Percentiles rank a stretch among this genome's conserved stretches.
These are phyloP conservation scores for Microdon myrmicae DNA, from an alignment of 2,888 invertebrate species.

Conservation along the genomic window DNA sequence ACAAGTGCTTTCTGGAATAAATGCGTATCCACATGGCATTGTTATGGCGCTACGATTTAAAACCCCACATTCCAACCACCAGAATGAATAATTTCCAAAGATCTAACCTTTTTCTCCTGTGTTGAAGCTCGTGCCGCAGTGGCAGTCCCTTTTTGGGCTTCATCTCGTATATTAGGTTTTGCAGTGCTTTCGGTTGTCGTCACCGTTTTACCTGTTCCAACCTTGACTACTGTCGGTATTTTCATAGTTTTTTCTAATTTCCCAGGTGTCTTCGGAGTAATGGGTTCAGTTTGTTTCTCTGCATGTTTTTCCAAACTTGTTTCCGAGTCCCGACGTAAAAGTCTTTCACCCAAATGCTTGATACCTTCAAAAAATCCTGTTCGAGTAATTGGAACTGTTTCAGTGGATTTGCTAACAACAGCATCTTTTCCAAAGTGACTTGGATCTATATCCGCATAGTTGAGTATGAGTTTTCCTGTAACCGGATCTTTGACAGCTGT, in stretches of 20 bases:
- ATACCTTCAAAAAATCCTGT: constrained; percentile 56
- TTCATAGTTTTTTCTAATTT: constrained; percentile 68
- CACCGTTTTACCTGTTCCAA: constrained; percentile 84
- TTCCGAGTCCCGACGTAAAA: constrained; percentile 68
- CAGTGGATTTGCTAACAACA: constrained; percentile 74
- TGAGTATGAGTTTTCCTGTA: constrained; percentile 74
- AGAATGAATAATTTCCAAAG: no score
- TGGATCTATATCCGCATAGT: constrained; percentile 76
- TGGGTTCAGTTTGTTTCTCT: constrained; percentile 71
- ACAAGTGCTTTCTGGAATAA: no score
- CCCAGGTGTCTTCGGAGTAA: constrained; percentile 71
- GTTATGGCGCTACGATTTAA: no score
- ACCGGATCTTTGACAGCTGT: constrained; percentile 75
- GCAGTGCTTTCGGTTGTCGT: constrained; percentile 83
- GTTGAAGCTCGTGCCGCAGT: constrained; percentile 83
- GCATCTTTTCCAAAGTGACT: constrained; percentile 76
- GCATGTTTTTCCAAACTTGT: constrained; percentile 72
- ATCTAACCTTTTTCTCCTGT: constrained; percentile 80
- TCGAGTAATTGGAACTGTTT: constrained; percentile 71
- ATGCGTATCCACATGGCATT: no score
- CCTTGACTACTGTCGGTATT: constrained; percentile 82
- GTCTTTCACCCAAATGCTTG: constrained; percentile 53
- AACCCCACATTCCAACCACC: no score
- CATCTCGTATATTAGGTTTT: constrained; percentile 84
- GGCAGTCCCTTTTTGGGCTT: constrained; percentile 82